Percentiles rank a stretch among this genome's conserved stretches.
These are phyloP conservation scores for Pseudococcus longispinus DNA, from an alignment of 2,888 invertebrate species.

Conservation along the genomic window DNA sequence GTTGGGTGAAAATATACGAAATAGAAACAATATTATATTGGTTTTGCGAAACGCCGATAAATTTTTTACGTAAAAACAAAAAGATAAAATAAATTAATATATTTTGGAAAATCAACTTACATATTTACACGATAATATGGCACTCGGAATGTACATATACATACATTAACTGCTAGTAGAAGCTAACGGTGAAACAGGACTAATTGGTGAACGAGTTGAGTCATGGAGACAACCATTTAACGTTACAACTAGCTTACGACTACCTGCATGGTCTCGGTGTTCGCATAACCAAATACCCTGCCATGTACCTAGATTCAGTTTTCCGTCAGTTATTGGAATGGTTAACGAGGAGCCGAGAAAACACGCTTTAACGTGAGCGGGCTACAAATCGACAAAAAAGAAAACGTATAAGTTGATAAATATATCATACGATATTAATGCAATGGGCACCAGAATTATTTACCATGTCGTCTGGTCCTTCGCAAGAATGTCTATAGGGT, in stretches of 20 bases:
- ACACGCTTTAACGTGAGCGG: conserved; percentile 96
- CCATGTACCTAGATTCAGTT: conserved; percentile 94
- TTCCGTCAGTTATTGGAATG: conserved; percentile 95
- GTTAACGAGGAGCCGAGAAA: conserved; percentile 94
- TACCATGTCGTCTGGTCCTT: conserved; percentile 97
- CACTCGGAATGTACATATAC: conserved; percentile 5
- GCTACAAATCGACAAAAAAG: conserved; percentile 69
- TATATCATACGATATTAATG: not conserved
- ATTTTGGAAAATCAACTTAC: conserved; percentile 7
- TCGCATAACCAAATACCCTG: conserved; percentile 98
- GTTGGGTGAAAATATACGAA: conserved; percentile 9
- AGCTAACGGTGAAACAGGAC: conserved; percentile 83
- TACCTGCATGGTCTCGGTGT: conserved; percentile 94
- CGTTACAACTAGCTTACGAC: conserved; percentile 86
- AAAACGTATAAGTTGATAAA: conserved; percentile 33
- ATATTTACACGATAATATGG: conserved; percentile 14
- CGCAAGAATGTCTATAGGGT: conserved; percentile 94
- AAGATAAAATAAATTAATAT: not conserved
- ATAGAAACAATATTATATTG: not conserved
- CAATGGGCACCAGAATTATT: not conserved
- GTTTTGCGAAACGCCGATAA: not conserved
- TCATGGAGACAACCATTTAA: conserved; percentile 89
- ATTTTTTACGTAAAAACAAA: not conserved
- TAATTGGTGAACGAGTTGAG: conserved; percentile 82
- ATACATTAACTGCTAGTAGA: conserved; percentile 85